These are phyloP conservation scores for Hypothenemus hampei DNA, from an alignment of 1,140 invertebrate genomes.

Conservation along the genomic window DNA sequence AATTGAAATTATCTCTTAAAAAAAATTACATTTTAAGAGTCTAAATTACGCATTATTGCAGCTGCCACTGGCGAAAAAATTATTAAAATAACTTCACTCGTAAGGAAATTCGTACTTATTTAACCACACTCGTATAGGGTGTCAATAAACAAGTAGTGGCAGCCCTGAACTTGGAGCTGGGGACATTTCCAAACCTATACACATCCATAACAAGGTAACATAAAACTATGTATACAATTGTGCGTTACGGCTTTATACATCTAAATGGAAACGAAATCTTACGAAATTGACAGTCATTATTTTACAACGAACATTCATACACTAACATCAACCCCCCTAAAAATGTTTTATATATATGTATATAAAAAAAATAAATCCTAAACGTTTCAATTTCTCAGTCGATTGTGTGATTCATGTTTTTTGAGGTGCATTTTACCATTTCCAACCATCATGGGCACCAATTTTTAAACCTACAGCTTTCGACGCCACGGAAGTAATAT, in stretches of 20 bases:
- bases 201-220: no score
- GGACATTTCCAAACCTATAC: no score
- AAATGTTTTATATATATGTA: no score
- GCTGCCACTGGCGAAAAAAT: slow-evolving; percentile 10
- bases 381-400: slow-evolving; percentile 25
- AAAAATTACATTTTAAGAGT: slow-evolving; percentile 10
- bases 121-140: no score
- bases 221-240: no score
- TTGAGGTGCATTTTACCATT: slow-evolving; percentile 1
- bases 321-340: neutral
- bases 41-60: slow-evolving; percentile 13
- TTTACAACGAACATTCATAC: slow-evolving; percentile 8
- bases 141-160: no score
- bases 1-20: slow-evolving; percentile 16
- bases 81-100: neutral
- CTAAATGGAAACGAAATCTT: neutral
- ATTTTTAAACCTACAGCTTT: slow-evolving; percentile 36
- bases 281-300: neutral
- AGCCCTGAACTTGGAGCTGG: no score
- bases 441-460: no score
- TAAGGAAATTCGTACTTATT: no score
- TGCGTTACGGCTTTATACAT: no score
- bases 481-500: slow-evolving; percentile 35
- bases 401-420: no score
- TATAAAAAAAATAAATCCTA: no score